Conservation (phyloP, 2,113 vertebrate genomes). For the Thalassoma bifasciatum region DNA sequence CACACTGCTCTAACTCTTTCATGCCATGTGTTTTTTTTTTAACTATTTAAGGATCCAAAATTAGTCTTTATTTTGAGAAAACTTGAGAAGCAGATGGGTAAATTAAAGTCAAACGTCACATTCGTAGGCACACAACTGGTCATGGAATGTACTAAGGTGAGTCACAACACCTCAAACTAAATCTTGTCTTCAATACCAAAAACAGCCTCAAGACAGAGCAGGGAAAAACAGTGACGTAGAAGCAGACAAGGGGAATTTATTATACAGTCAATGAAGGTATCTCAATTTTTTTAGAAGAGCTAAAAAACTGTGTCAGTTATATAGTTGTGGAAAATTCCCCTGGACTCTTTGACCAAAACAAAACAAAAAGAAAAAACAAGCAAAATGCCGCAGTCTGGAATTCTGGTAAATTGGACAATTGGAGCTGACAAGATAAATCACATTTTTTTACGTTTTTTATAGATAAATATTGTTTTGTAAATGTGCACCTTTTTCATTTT, state of each 20-base stretch:
- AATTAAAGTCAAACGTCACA: constrained; percentile 63
- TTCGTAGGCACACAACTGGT: constrained; percentile 37
- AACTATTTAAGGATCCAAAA: constrained; percentile 61
- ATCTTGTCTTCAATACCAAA: neutral
- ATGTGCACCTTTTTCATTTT: neutral
- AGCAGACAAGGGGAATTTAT: neutral
- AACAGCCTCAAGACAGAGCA: neutral
- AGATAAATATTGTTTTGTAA: neutral
- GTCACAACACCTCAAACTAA: constrained; percentile 34
- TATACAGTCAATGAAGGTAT: no score
- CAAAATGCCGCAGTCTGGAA: neutral
- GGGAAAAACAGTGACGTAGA: neutral
- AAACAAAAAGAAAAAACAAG: neutral
- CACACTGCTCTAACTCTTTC: constrained; percentile 42
- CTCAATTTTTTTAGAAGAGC: neutral
- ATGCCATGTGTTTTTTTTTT: constrained; percentile 56
- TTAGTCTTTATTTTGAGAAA: constrained; percentile 55
- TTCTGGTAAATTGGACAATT: neutral
- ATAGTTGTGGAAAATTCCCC: neutral
- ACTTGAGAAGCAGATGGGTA: constrained; percentile 40
- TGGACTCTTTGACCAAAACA: no score
- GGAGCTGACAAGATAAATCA: neutral
- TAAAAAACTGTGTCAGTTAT: no score
- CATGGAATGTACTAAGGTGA: constrained; percentile 47
- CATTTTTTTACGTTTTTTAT: neutral